phyloP scores from a whole-genome alignment of 2,797 vertebrate genomes.

The Rhincodon typus region DNA sequence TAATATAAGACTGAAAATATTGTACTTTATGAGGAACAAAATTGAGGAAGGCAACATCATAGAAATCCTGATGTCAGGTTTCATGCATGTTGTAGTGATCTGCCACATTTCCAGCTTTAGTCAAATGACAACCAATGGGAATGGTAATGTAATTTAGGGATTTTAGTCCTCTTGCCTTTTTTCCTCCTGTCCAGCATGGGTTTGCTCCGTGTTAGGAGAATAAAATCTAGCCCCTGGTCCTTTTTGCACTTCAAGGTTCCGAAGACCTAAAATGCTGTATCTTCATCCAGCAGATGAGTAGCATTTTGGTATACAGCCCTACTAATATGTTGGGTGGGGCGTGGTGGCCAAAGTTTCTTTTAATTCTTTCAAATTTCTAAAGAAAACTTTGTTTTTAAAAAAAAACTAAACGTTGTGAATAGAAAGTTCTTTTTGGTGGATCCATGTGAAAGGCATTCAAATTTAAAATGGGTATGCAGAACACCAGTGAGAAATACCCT shows the following conservation, averaged over 20 bases:
- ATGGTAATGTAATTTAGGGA: neutral
- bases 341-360: neutral
- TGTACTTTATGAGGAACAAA: neutral
- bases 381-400: neutral
- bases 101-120: neutral
- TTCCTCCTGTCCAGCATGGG: neutral
- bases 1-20: too few relatives aligned
- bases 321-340: neutral
- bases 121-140: neutral
- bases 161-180: neutral
- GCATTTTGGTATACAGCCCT: neutral
- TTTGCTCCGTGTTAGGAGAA: too few relatives aligned
- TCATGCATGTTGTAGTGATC: neutral
- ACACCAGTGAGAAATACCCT: neutral
- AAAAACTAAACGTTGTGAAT: neutral
- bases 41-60: neutral
- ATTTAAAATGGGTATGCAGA: neutral
- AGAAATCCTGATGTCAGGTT: neutral
- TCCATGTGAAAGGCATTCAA: neutral
- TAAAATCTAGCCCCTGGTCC: too few relatives aligned
- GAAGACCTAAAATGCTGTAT: neutral
- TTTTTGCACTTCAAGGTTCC: neutral
- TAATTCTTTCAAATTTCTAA: neutral
- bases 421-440: neutral
- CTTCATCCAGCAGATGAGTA: neutral